These are phyloP conservation scores for Latrodectus geometricus DNA, from an alignment of 1,140 invertebrate species.

Conservation along the genomic window DNA sequence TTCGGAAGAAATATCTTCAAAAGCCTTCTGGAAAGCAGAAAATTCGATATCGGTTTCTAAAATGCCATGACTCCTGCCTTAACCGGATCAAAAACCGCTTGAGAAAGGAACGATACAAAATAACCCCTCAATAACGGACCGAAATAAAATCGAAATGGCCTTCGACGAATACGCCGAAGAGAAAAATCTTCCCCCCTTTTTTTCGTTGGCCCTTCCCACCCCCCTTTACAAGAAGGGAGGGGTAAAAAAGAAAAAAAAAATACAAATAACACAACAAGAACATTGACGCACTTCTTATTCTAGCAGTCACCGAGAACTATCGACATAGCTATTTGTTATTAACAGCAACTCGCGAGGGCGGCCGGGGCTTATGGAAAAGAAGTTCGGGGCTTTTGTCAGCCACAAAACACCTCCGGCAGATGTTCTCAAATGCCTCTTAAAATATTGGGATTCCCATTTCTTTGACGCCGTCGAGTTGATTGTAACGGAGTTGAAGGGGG, in stretches of 20 bases:
- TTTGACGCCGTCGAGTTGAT: neutral
- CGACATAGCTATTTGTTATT: conserved; percentile 53
- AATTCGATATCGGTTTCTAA: conserved; percentile 35
- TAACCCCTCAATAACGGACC: neutral
- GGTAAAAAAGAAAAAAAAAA: neutral
- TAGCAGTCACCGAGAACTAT: conserved; percentile 17
- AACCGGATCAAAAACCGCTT: conserved; percentile 33
- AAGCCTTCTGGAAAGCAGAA: neutral
- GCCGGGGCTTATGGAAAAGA: conserved; percentile 23
- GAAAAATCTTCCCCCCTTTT: conserved; percentile 3
- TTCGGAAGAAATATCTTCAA: neutral
- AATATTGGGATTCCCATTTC: conserved; percentile 39
- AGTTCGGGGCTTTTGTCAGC: conserved; percentile 32
- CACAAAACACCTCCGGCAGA: conserved; percentile 56
- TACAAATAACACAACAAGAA: neutral
- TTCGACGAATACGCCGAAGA: conserved; percentile 5
- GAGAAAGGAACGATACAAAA: neutral
- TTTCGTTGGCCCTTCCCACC: neutral
- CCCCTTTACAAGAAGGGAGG: neutral
- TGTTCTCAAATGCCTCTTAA: conserved; percentile 61
- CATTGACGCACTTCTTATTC: conserved; percentile 28
- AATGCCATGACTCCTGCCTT: neutral
- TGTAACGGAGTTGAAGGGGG: neutral
- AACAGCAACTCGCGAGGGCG: neutral
- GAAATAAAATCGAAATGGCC: conserved; percentile 49